phyloP scores from a whole-genome alignment of 2,113 vertebrate genomes.

The Apodemus sylvaticus region DNA sequence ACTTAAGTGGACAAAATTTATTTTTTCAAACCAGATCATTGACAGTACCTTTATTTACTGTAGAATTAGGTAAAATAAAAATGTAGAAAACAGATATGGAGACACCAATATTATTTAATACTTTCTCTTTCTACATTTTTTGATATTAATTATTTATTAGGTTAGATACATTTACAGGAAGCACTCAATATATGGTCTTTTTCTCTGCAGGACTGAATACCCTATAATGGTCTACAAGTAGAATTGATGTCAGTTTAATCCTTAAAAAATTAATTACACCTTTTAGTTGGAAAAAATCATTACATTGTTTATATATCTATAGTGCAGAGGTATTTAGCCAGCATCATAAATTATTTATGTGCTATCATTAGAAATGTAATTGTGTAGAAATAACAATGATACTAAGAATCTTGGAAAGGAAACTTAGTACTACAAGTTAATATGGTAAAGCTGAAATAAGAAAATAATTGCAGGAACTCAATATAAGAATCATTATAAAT shows the following conservation, averaged over 20 bases:
- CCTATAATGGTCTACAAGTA: background rate
- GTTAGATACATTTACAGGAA: conserved; percentile 30
- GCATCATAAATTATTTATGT: conserved; percentile 52
- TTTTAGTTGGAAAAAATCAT: conserved; percentile 4
- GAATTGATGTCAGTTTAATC: background rate
- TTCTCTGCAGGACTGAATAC: background rate
- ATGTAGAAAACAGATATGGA: background rate
- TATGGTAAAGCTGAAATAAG: conserved; percentile 8
- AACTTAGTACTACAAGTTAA: conserved; percentile 33
- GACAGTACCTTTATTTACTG: background rate
- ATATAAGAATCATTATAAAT: background rate
- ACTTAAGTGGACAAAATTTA: conserved; percentile 18
- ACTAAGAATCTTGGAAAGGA: background rate
- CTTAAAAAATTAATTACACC: conserved; percentile 36
- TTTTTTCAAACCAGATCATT: conserved; percentile 9
- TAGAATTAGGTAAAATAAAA: background rate
- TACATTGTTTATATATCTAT: conserved; percentile 50
- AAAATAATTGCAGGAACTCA: background rate
- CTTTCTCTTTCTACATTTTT: background rate
- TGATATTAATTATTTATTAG: conserved; percentile 35
- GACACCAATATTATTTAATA: conserved; percentile 24
- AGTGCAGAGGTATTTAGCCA: conserved; percentile 16
- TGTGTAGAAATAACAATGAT: conserved; percentile 7
- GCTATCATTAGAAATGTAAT: conserved; percentile 28
- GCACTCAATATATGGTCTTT: background rate